Evolutionary conservation across 2,797 vertebrate species (phyloP), one percentile per base, ranked within the genome.

Genomic region (Sparus aurata): DNA sequence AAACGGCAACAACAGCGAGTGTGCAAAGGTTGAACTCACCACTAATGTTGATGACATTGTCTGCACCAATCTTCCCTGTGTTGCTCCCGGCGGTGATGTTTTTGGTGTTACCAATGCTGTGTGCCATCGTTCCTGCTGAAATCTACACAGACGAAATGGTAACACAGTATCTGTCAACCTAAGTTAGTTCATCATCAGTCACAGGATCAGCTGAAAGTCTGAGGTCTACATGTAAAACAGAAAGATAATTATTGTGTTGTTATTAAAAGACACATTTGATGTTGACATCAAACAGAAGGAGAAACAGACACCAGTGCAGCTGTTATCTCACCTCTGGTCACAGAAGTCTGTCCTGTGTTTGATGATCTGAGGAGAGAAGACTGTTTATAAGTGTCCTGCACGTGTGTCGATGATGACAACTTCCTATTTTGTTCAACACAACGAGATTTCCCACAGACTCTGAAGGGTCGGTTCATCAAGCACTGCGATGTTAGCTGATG

Each of bases 51-150:
- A 75, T 61, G 6, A 8, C 13, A 46, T 75, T 61, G 5, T 20
- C 4, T 23, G 64, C 1, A 1, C 55, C 55, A 46, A 68, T 68
- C 47, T 65, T 38, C 20, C 71, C 71, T 23, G 12, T 47, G 52
- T 73, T 64, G 52, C 2, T 11, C 61, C 43, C 20, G 47, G 38
- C 43, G 0, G 4, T 7, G 22, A 73, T 73, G 61, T 73, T 12
- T 12, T 38, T 34, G 15, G 2, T 64, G 52, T 73, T 73, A 10
- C 52, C 16, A 17, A 73, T 73, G 20, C 25, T 55, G 41, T 57
- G 41, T 11, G 52, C 71, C 71, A 73, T 73, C 20, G 15, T 47
- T 64, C 41, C 60, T 47, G 50, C 71, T 55, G 41, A 54, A 54
- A 63, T 68, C 50, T 25, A 3, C 18, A 22, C 27, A 25, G 12